Evolutionary conservation across 2,888 invertebrate species (phyloP), one percentile per base, ranked within the genome.

Genomic region (Leptopterna dolabrata): DNA sequence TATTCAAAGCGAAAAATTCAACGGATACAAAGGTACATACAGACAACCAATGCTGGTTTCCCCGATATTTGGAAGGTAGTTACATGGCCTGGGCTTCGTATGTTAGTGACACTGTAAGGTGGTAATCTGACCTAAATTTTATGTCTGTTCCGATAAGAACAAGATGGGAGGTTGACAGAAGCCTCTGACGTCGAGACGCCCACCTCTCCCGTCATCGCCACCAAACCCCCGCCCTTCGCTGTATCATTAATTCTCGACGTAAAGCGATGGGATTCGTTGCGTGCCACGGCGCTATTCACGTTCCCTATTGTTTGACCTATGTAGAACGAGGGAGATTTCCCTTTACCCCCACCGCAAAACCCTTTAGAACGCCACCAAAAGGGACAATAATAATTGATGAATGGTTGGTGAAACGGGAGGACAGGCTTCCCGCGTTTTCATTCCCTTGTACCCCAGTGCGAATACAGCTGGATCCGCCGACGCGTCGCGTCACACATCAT

Each of bases 311-410:
- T 78, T 78, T 78, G 78, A 78, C 78, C 78, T 78, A 47, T 78
- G 45, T 45, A 78, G 78, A 78, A 78, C 45, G 41, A 78, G 78
- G 45, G 78, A 78, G 78, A 78, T 78, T 78, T 78, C 78, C 78
- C 45, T 19, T 78, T 78, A 45, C 43, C 45, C 78, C 78, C 45
- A 14, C 36, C n/a, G n/a, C n/a, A 6, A n/a, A n/a, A n/a, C 78
- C 78, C 45, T 36, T 78, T 47, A 43, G 41, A 47, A 43, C 45
- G 24, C 45, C 45, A 7, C 45, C 41, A 45, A 78, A 47, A 45
- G 78, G 78, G 45, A 78, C 78, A 78, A 78, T 78, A 78, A 78
- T 78, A 78, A 78, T 78, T 78, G 78, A 78, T 78, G 78, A 78
- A 78, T 78, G 78, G 78, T 78, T 78, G 78, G 2, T 78, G 78